Evolutionary conservation across 2,888 invertebrate genomes (phyloP).

Genomic region (Holacanthella duospinosa): DNA sequence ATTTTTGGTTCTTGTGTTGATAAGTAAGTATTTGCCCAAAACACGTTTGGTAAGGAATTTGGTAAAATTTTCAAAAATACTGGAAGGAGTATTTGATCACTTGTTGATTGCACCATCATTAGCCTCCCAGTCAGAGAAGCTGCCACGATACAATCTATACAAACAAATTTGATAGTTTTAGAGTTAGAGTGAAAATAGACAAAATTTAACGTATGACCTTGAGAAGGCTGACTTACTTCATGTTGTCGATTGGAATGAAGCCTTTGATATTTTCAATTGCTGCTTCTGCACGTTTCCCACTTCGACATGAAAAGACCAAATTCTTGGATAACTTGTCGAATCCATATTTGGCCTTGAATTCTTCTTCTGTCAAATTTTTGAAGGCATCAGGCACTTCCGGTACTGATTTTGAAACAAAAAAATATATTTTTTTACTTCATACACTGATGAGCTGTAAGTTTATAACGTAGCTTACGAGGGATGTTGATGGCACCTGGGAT

Average conservation of each 20-base stretch:
- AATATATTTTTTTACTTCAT: not conserved
- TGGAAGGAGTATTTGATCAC: not conserved
- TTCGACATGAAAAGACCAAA: constrained; percentile 36
- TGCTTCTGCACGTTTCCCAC: constrained; percentile 34
- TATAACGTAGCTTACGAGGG: constrained; percentile 23
- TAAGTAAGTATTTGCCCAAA: too few species aligned
- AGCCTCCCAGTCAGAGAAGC: constrained; percentile 36
- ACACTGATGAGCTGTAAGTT: not conserved
- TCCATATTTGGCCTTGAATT: constrained; percentile 35
- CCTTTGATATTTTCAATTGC: constrained; percentile 25
- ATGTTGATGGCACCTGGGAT: constrained; percentile 34
- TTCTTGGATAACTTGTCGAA: constrained; percentile 34
- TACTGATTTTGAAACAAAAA: constrained; percentile 15
- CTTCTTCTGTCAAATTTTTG: constrained; percentile 23
- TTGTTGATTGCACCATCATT: constrained; percentile 30
- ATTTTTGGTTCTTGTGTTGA: not conserved
- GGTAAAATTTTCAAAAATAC: too few species aligned
- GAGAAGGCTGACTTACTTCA: not conserved
- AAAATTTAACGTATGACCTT: not conserved
- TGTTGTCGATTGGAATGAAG: not conserved
- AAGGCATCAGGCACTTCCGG: constrained; percentile 36
- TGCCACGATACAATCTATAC: constrained; percentile 34
- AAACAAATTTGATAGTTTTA: not conserved
- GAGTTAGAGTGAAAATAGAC: not conserved
- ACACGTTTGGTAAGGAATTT: too few species aligned